These are phyloP conservation scores for Cliona cf. orientalis DNA, from an alignment of 37 sponge, comb jelly and placozoan species.

Conservation along the genomic window DNA sequence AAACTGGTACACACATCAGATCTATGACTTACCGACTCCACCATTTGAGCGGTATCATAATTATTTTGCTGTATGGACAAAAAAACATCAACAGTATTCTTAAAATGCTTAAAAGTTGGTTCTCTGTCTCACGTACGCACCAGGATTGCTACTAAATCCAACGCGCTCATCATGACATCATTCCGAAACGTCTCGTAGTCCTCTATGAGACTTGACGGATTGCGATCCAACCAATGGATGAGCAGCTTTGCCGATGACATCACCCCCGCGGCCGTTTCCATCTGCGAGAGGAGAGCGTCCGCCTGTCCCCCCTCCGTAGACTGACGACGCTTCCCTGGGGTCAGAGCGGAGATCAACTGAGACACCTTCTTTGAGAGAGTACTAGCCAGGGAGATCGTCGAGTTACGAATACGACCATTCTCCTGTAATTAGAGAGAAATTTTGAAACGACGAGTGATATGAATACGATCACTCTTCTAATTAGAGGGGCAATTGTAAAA, in stretches of 20 bases:
- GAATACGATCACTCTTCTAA: too few relatives aligned
- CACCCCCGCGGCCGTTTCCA: conserved; percentile 50
- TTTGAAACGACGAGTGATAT: background rate
- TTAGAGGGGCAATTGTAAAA: too few relatives aligned
- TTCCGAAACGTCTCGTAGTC: conserved; percentile 51
- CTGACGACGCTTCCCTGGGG: conserved; percentile 6
- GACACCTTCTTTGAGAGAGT: conserved; percentile 72
- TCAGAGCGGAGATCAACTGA: conserved; percentile 55
- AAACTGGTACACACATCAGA: background rate
- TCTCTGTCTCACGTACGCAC: conserved; percentile 5
- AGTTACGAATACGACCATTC: conserved; percentile 15
- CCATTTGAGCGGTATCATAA: conserved; percentile 1
- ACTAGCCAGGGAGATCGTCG: conserved; percentile 50
- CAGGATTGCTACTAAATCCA: conserved; percentile 28
- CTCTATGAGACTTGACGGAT: conserved; percentile 27
- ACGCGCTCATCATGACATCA: conserved; percentile 13
- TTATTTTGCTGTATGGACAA: background rate
- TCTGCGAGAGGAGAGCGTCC: background rate
- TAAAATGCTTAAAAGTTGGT: background rate
- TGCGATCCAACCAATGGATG: conserved; percentile 63
- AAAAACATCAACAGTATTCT: background rate
- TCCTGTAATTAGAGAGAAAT: conserved; percentile 27
- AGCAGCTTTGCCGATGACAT: conserved; percentile 51
- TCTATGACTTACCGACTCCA: conserved; percentile 5
- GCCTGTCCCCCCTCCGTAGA: background rate